Base-by-base conservation (phyloP, 2,888 invertebrate genomes). In the Cartodere bifasciata region DNA sequence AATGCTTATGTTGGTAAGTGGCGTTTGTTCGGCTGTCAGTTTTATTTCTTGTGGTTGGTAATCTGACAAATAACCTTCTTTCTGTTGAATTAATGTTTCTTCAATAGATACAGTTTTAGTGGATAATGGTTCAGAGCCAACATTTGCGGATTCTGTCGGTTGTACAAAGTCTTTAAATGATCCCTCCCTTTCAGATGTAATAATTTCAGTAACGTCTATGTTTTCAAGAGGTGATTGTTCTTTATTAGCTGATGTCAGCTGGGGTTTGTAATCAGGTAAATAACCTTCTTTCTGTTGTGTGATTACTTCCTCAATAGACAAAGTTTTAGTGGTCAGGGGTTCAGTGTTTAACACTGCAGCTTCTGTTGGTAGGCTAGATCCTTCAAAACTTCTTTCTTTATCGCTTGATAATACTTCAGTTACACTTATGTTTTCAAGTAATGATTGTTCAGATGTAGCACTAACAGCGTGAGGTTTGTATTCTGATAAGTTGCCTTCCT, bases 191-290 rank as follows among this genome's bases (percentile, higher is more conserved):
- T 66, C 65, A 39, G 51, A 50, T 2, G 54, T 41, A 5, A 47
- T 30, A 14, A 56, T 50, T 48, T 64, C 56, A n/a, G 52, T 63
- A 47, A 61, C 55, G 17, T 55, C 54, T 1, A 68, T 37, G 37
- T 62, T 51, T 44, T 65, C 62, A 22, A 62, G 48, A 2, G 52
- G 64, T 38, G 50, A 46, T 47, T 58, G 70, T 17, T 64, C 64
- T 24, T 67, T 39, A 33, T 48, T 56, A 2, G 69, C 60, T 30
- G 56, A 57, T 5, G 58, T 61, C 40, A 51, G 43, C 16, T 53
- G 46, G 7, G 38, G 13, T 37, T 34, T 16, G 28, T 14, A 49
- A 11, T 23, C 6, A 23, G 6, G 5, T 11, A 23, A 9, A n/a
- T 9, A 5, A 7, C 24, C 24, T 23, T 23, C 24, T 23, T n/a